A percentile compares a stretch with the other conserved stretches of the same genome.
These are phyloP conservation scores for Thyatira batis DNA, from an alignment of 2,888 invertebrate genomes.

Conservation along the genomic window DNA sequence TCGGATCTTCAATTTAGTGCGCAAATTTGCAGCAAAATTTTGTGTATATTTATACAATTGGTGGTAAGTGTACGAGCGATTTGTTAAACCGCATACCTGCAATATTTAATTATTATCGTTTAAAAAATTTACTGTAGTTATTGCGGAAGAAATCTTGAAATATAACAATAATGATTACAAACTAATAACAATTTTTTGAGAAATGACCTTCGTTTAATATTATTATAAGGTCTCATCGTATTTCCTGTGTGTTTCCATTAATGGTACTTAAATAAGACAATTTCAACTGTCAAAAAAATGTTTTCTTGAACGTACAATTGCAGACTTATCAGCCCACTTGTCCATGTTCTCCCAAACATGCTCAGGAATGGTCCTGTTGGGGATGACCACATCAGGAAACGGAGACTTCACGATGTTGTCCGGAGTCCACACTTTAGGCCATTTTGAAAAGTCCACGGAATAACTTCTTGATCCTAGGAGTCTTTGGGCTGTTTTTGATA, in stretches of 20 bases:
- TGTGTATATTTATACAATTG: constrained; percentile 82
- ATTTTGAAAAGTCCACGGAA: constrained; percentile 13
- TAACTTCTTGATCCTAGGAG: constrained; percentile 27
- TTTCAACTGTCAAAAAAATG: not conserved
- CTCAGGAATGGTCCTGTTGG: constrained; percentile 80
- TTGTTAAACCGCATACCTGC: constrained; percentile 86
- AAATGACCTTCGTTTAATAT: too few relatives aligned
- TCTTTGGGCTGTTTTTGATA: constrained; percentile 31
- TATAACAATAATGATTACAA: too few relatives aligned
- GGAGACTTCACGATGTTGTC: constrained; percentile 72
- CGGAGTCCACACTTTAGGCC: constrained; percentile 48
- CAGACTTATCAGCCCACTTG: constrained; percentile 84
- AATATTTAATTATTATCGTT: too few relatives aligned
- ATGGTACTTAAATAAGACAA: too few relatives aligned
- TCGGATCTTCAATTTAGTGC: constrained; percentile 82
- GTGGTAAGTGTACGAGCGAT: constrained; percentile 85
- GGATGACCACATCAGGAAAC: constrained; percentile 70
- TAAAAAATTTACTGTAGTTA: too few relatives aligned
- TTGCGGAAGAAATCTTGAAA: too few relatives aligned
- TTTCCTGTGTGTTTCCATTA: too few relatives aligned
- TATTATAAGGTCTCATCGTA: too few relatives aligned
- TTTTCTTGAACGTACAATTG: constrained; percentile 82
- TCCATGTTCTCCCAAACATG: constrained; percentile 83
- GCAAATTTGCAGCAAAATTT: constrained; percentile 83
- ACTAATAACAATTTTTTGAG: too few relatives aligned